These are phyloP conservation scores for Virgularia gustaviana DNA, from an alignment of 92 coral and sea anemone genomes.

Conservation along the genomic window DNA sequence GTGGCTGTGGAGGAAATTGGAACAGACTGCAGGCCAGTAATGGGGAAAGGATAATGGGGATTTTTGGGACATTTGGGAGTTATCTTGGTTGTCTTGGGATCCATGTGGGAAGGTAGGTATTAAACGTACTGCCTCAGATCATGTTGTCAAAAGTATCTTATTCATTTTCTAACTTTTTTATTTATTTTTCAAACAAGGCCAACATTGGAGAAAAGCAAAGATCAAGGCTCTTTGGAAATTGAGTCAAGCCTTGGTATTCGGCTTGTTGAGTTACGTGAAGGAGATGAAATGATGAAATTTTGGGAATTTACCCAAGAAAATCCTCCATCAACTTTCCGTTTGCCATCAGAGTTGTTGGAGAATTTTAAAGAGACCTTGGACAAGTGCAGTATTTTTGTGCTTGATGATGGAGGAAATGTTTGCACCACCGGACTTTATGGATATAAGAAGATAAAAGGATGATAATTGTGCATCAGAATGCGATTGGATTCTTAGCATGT, in stretches of 20 bases:
- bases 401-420: conserved; percentile 69
- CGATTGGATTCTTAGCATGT: background rate
- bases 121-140: background rate
- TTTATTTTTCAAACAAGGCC: no score
- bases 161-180: no score
- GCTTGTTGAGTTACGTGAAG: conserved; percentile 70
- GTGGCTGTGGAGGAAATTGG: conserved; percentile 89
- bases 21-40: conserved; percentile 60
- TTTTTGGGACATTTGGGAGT: conserved; percentile 81
- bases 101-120: conserved; percentile 58
- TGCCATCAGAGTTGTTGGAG: conserved; percentile 46
- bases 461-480: background rate
- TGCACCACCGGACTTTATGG: conserved; percentile 47
- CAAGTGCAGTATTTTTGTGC: conserved; percentile 57
- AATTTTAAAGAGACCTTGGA: conserved; percentile 49
- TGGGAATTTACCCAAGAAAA: conserved; percentile 76
- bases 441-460: background rate
- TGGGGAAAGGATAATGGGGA: conserved; percentile 57
- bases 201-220: no score
- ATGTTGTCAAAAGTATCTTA: background rate
- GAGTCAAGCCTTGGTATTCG: conserved; percentile 55
- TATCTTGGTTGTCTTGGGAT: conserved; percentile 74
- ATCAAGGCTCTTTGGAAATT: background rate
- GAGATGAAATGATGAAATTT: conserved; percentile 71
- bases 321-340: conserved; percentile 57